These are phyloP conservation scores for Salminus brasiliensis DNA, from an alignment of 2,113 vertebrate genomes.

Conservation along the genomic window DNA sequence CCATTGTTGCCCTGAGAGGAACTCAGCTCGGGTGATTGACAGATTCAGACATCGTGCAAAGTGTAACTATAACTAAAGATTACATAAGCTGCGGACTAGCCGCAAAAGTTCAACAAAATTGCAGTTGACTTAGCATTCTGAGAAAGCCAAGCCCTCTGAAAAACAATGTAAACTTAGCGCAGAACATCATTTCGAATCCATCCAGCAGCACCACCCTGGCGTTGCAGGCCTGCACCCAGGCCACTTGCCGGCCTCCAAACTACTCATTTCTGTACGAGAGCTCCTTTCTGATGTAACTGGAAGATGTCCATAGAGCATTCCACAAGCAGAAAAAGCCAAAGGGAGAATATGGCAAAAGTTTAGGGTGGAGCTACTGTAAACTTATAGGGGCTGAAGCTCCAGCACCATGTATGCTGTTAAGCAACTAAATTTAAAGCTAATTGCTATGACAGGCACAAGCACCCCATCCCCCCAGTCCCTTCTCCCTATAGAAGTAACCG, in stretches of 20 bases:
- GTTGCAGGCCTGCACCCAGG: slow-evolving; percentile 53
- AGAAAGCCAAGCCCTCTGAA: slow-evolving; percentile 57
- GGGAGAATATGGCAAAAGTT: slow-evolving; percentile 63
- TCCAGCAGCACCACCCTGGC: slow-evolving; percentile 55
- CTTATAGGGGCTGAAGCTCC: slow-evolving; percentile 65
- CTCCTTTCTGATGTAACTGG: slow-evolving; percentile 55
- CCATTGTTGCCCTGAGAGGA: slow-evolving; percentile 63
- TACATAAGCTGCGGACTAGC: slow-evolving; percentile 68
- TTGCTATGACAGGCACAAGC: slow-evolving; percentile 79
- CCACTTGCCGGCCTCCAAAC: slow-evolving; percentile 17
- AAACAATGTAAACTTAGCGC: slow-evolving; percentile 70
- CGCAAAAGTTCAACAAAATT: slow-evolving; percentile 65
- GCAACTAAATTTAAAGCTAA: slow-evolving; percentile 85
- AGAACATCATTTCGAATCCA: slow-evolving; percentile 62
- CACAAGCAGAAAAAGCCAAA: slow-evolving; percentile 53
- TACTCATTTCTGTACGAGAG: slow-evolving; percentile 56
- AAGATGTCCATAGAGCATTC: slow-evolving; percentile 60
- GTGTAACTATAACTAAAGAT: slow-evolving; percentile 44
- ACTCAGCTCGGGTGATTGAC: slow-evolving; percentile 37
- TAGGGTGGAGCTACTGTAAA: slow-evolving; percentile 75
- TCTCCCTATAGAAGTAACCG: slow-evolving; percentile 71
- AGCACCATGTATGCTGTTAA: slow-evolving; percentile 69
- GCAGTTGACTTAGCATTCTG: slow-evolving; percentile 65
- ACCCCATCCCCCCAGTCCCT: slow-evolving; percentile 18
- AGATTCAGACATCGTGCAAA: slow-evolving; percentile 17